These are phyloP conservation scores for Procambarus clarkii DNA, from an alignment of 1,140 invertebrate genomes.

Conservation along the genomic window DNA sequence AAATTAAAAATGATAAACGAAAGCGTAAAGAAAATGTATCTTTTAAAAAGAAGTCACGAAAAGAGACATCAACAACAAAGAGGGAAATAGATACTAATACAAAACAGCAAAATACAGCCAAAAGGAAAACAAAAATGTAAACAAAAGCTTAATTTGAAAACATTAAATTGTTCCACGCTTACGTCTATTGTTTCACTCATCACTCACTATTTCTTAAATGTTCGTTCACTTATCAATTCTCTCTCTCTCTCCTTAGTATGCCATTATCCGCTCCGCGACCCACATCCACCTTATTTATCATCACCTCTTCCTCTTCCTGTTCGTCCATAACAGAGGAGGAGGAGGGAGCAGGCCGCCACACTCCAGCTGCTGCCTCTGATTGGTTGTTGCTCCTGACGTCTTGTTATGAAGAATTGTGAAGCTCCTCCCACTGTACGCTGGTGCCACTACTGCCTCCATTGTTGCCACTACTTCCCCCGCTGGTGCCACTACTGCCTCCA, in stretches of 20 bases:
- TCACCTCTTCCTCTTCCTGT: neutral
- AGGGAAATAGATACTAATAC: no score
- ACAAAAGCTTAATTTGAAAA: no score
- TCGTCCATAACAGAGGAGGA: constrained; percentile 20
- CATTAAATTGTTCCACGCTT: no score
- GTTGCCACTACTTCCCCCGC: no score
- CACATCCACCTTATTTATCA: neutral
- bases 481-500: neutral
- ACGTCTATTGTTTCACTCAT: neutral
- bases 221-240: neutral
- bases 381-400: constrained; percentile 23
- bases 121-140: no score
- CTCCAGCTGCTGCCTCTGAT: neutral
- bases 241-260: neutral
- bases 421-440: neutral
- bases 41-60: no score
- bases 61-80: no score
- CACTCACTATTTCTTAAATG: neutral
- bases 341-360: neutral
- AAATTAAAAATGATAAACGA: no score
- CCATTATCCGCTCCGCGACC: neutral
- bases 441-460: neutral
- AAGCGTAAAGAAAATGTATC: no score
- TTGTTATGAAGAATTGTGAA: constrained; percentile 25
- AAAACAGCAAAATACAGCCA: no score